Percentiles rank a stretch among this genome's conserved stretches.
Evolutionary conservation across 53 echinoderm and acorn worm species (phyloP).

Genomic region (Pentamera pediparva): DNA sequence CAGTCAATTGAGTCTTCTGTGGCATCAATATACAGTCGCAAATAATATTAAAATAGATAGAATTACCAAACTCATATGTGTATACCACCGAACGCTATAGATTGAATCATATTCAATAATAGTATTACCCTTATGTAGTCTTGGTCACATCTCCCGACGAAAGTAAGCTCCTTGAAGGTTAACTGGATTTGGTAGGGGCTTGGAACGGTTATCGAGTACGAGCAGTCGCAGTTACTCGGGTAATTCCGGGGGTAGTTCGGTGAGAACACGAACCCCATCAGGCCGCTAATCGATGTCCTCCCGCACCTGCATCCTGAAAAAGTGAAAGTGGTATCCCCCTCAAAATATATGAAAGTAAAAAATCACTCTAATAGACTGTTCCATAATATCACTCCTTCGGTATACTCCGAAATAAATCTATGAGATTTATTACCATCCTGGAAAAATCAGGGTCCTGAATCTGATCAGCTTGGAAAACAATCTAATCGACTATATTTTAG

Average conservation of each 20-base stretch:
- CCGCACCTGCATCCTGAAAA: background rate
- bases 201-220: background rate
- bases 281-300: background rate
- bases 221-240: background rate
- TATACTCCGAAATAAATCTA: too few relatives aligned
- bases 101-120: background rate
- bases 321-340: too few relatives aligned
- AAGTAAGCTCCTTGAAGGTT: background rate
- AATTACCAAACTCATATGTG: background rate
- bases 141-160: background rate
- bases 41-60: background rate
- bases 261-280: background rate
- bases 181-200: background rate
- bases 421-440: too few relatives aligned
- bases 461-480: too few relatives aligned
- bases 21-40: too few relatives aligned
- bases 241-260: background rate
- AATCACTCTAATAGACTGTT: too few relatives aligned
- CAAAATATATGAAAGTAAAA: too few relatives aligned
- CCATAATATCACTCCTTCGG: too few relatives aligned
- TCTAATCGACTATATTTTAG: too few relatives aligned
- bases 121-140: background rate
- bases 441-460: too few relatives aligned
- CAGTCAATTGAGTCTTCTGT: background rate
- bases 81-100: background rate